phyloP scores from a whole-genome alignment of 30 jellyfish, hydroid and myxozoan species.

The Mastigias papua region DNA sequence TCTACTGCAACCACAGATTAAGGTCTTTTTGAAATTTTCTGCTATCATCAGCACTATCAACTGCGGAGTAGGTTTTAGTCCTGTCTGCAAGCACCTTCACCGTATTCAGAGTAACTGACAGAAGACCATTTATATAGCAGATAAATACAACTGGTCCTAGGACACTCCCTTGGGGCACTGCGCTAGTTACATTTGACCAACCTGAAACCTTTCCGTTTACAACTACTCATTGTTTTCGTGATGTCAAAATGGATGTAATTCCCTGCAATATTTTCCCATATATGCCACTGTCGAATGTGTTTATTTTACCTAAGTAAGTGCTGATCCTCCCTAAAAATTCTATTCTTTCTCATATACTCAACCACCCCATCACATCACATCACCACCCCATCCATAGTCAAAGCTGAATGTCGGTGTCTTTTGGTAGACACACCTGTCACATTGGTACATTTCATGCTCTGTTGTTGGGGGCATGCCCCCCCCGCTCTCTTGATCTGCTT shows the following conservation, averaged over 20 bases:
- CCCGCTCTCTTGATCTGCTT: too few species aligned
- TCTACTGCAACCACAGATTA: neutral
- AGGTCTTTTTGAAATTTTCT: neutral
- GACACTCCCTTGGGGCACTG: neutral
- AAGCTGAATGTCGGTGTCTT: constrained; percentile 32
- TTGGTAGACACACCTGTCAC: too few species aligned
- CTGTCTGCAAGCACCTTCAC: neutral
- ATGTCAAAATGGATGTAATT: constrained; percentile 5
- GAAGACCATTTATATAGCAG: neutral
- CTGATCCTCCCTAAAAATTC: constrained; percentile 39
- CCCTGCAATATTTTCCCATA: too few species aligned
- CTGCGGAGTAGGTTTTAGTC: neutral
- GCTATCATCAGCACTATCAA: neutral
- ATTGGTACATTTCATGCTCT: too few species aligned
- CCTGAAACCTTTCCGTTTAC: neutral
- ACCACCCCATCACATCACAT: constrained; percentile 29
- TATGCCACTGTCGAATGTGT: too few species aligned
- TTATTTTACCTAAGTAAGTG: constrained; percentile 2
- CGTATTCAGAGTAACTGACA: neutral
- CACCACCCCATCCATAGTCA: neutral
- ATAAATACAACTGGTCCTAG: neutral
- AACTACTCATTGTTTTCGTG: neutral
- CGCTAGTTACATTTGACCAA: neutral
- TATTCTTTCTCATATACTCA: constrained; percentile 13
- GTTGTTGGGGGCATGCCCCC: too few species aligned